Evolutionary conservation across 2,113 vertebrate genomes (phyloP).

Genomic region (Gymnobelideus leadbeateri): DNA sequence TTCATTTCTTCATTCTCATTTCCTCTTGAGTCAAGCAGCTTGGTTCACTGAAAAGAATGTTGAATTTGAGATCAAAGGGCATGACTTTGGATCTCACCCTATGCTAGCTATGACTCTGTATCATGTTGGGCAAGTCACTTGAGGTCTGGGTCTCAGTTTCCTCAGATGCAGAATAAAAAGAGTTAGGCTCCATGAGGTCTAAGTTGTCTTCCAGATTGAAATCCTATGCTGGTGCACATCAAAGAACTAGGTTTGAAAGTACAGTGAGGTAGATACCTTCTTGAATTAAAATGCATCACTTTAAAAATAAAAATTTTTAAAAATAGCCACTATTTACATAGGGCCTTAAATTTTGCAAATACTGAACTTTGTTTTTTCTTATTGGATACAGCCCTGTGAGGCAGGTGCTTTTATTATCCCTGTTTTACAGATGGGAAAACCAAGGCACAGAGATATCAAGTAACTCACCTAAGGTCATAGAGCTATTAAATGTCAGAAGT

Average conservation of each 20-base stretch:
- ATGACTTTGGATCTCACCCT: too few relatives aligned
- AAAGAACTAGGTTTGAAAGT: neutral
- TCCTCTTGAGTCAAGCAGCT: too few relatives aligned
- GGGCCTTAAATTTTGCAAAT: neutral
- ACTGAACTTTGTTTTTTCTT: neutral
- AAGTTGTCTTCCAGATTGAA: too few relatives aligned
- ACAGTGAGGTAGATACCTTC: neutral
- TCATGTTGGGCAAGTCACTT: too few relatives aligned
- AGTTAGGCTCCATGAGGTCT: too few relatives aligned
- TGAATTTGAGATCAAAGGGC: too few relatives aligned
- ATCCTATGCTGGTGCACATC: neutral
- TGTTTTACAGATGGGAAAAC: neutral
- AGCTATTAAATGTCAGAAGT: neutral
- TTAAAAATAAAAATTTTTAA: neutral
- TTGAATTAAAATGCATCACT: neutral
- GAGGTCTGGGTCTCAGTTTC: too few relatives aligned
- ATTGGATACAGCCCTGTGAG: neutral
- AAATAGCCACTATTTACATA: neutral
- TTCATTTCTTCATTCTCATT: too few relatives aligned
- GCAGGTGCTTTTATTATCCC: neutral
- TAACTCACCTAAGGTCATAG: neutral
- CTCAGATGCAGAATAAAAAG: too few relatives aligned
- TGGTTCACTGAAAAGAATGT: too few relatives aligned
- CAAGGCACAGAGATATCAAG: neutral
- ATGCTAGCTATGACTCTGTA: too few relatives aligned